Evolutionary conservation across 1,140 invertebrate species (phyloP).

Genomic region (Helicoverpa armigera): DNA sequence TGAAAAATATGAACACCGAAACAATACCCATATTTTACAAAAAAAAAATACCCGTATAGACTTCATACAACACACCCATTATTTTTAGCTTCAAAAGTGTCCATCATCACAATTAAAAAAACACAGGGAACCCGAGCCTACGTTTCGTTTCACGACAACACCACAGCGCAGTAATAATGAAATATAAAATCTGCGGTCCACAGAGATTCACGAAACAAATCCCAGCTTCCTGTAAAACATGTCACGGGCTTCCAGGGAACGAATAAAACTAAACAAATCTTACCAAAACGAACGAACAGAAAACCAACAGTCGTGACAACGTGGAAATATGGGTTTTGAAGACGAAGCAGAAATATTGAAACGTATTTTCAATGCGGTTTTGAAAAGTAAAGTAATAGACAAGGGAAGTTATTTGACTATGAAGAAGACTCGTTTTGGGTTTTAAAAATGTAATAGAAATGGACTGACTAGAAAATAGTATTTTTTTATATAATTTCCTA

Average conservation of each 20-base stretch:
- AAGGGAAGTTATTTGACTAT: no score
- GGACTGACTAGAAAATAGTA: no score
- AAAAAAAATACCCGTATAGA: no score
- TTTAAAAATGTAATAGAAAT: no score
- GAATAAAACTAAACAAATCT: slow-evolving; percentile 45
- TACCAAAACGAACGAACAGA: not conserved
- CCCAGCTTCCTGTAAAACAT: slow-evolving; percentile 24
- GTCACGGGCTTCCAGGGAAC: slow-evolving; percentile 2
- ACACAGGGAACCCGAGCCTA: no score
- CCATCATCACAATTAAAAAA: not conserved
- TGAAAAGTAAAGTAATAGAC: no score
- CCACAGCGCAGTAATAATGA: not conserved
- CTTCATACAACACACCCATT: no score
- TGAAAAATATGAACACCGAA: no score
- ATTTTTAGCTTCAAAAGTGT: not conserved
- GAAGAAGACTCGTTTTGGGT: no score
- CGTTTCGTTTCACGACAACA: not conserved
- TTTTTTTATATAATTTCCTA: no score
- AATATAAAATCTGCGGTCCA: slow-evolving; percentile 23
- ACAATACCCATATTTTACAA: no score
- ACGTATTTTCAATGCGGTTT: no score
- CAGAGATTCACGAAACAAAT: slow-evolving; percentile 15
- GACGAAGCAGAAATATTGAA: not conserved
- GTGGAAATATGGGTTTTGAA: not conserved
- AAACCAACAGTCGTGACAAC: not conserved